Conservation (phyloP, 37 sponge, comb jelly and placozoan genomes). For the Spongilla lacustris region DNA sequence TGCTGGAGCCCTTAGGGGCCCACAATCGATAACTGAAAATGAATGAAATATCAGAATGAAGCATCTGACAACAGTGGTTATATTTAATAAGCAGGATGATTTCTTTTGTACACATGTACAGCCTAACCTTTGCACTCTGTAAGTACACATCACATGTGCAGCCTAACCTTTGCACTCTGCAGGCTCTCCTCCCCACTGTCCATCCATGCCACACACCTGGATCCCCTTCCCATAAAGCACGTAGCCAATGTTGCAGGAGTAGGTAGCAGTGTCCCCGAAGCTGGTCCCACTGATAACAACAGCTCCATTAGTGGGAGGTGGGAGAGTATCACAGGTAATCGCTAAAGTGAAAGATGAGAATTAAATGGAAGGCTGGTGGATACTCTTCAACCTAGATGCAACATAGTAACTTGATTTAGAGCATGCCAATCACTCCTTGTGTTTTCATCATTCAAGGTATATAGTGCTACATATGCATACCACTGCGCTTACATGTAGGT, state of each 20-base stretch:
- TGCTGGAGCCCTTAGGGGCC: background rate
- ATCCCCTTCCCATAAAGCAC: constrained; percentile 22
- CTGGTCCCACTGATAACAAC: constrained; percentile 16
- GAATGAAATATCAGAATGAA: background rate
- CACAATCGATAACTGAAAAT: background rate
- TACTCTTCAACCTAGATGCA: background rate
- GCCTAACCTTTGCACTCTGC: constrained; percentile 53
- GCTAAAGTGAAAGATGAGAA: constrained; percentile 16
- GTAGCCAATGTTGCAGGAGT: constrained; percentile 43
- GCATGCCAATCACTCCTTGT: no score
- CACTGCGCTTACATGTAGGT: no score
- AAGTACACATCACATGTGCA: no score
- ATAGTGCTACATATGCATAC: no score
- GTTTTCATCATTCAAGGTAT: no score
- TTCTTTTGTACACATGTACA: no score
- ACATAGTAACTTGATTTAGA: no score
- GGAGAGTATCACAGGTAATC: constrained; percentile 36
- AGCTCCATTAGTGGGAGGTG: constrained; percentile 17
- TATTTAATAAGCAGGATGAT: no score
- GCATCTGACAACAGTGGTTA: no score
- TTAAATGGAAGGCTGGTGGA: background rate
- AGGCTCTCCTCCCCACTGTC: constrained; percentile 28
- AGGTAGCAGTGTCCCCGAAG: constrained; percentile 26
- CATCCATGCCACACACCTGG: constrained; percentile 14
- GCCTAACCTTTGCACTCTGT: no score